Evolutionary conservation across 2,797 vertebrate species (phyloP), one percentile per base, ranked within the genome.

Genomic region (Leuciscus waleckii): DNA sequence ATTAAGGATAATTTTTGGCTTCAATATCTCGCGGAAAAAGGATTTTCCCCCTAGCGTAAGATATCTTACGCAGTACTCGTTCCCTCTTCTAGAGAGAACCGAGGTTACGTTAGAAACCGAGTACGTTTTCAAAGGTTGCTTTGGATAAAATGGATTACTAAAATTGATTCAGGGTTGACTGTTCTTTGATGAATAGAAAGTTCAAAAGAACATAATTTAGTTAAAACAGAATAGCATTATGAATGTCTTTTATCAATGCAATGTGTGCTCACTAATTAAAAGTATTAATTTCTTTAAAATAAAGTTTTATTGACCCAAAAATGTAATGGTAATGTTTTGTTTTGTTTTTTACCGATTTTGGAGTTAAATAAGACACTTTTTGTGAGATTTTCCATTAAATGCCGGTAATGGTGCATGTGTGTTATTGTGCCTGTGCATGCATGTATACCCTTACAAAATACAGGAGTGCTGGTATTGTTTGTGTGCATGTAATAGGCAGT

Each of bases 401-500:
- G 1, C 3, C 11, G 74, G n/a, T 69, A 32, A 43, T 14, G 16
- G 9, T 71, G 67, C 39, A 35, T 35, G 23, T 79, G 3, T 75
- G 54, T 67, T 35, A 11, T 23, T 63, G 10, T 41, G 5, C 10
- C 37, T 73, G 11, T 68, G 35, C 41, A n/a, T 63, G 76, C 54
- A 32, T 61, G 69, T 49, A 61, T 43, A 39, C 23, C 11, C 16
- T 7, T 41, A 77, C 46, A 56, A 13, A 23, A 77, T 79, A 51
- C 67, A 85, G 32, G 29, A 65, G 5, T 7, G 16, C 41, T 6
- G 29, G 39, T 74, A 73, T 63, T 86, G 79, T 71, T 69, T 70
- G 81, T 70, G 39, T 78, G 11, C 19, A 39, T 86, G 35, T 77
- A 82, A 81, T 23, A 77, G 65, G 14, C 71, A 77, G 51, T 84